phyloP scores from a whole-genome alignment of 2,113 vertebrate species.

The Anthoscopus minutus region DNA sequence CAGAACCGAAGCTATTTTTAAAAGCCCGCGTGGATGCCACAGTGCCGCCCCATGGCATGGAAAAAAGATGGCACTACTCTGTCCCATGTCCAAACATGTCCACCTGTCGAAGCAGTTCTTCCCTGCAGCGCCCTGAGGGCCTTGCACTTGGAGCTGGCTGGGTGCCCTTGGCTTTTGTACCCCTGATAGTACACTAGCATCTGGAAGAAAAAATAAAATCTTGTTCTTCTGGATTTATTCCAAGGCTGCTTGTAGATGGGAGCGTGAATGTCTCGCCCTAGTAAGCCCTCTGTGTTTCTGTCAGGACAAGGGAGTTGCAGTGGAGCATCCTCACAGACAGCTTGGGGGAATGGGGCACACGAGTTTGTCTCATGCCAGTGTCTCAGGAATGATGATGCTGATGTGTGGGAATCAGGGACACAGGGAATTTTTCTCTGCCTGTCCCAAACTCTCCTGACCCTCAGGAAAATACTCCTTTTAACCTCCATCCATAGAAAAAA shows the following conservation, averaged over 20 bases:
- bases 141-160: not conserved
- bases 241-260: not conserved
- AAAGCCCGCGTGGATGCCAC: not conserved
- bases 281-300: not conserved
- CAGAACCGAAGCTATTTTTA: not conserved
- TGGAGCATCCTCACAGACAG: not conserved
- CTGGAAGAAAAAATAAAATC: too few species aligned
- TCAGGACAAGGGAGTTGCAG: not conserved
- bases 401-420: too few species aligned
- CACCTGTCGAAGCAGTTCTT: not conserved
- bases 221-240: not conserved
- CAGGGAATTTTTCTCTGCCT: too few species aligned
- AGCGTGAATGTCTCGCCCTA: accelerated
- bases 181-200: not conserved
- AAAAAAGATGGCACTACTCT: not conserved
- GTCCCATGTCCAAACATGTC: accelerated
- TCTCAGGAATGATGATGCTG: not conserved
- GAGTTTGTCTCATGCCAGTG: accelerated
- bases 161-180: not conserved
- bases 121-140: accelerated
- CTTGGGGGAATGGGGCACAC: not conserved
- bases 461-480: too few species aligned
- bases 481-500: too few species aligned
- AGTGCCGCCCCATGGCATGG: accelerated
- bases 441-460: too few species aligned